Evolutionary conservation across 2,888 invertebrate genomes (phyloP), one percentile per base, ranked within the genome.

Genomic region (Silvanus unidentatus): DNA sequence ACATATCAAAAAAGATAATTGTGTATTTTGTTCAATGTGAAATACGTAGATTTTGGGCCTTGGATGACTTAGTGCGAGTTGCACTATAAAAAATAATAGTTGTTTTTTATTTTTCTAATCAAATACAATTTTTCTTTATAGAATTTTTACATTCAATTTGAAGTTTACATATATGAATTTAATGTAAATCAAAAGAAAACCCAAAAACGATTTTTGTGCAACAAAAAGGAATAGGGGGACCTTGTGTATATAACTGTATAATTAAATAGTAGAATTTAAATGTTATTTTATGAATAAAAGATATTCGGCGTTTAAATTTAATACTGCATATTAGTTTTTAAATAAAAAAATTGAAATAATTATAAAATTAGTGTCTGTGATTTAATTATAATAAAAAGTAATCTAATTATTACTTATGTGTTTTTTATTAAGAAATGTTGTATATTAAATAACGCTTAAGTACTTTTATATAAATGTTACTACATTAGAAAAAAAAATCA

Each of bases 341-440:
- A 28, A 28, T 28, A 28, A 28, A 28, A n/a, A n/a, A n/a, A n/a
- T n/a, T n/a, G n/a, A n/a, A 22, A 22, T 32, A n/a, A 32, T 32
- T 63, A 61, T 63, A 62, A 62, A 58, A 57, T 69, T 69, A 66
- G 67, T 69, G 66, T 69, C 70, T 71, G 70, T 71, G 70, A 71
- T 71, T 69, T 69, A 64, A 65, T 64, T 66, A 66, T 62, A 62
- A 32, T 32, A 12, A 32, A 32, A n/a, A 8, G n/a, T 32, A 11
- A 32, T n/a, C 32, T 11, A 11, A 12, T 11, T 32, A 12, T 32
- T 32, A 8, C 32, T 11, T 32, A 32, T 32, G 50, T 57, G 52
- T 43, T 49, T 45, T 32, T 53, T 47, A 52, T 45, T 53, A 52
- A 39, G 39, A 32, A 32, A 32, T 8, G n/a, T 11, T 32, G 32